Percentiles rank a stretch among this genome's conserved stretches.
Conservation (phyloP, 2,113 vertebrate genomes). For the Ictidomys tridecemlineatus region DNA sequence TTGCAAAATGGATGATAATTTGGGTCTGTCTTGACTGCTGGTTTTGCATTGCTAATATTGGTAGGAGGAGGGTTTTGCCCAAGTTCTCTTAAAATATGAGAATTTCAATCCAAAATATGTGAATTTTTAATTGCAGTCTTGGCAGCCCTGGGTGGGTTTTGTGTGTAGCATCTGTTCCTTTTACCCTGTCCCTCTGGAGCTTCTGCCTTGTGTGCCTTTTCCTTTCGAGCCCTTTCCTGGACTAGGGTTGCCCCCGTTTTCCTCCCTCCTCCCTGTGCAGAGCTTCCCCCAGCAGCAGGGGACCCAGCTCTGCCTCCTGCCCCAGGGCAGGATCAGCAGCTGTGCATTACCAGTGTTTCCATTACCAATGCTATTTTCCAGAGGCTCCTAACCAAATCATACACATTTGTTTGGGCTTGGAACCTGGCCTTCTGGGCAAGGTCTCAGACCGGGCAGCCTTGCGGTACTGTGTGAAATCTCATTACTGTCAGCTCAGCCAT, state of each 20-base stretch:
- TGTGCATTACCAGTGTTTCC: neutral
- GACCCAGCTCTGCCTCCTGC: neutral
- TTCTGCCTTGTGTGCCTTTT: neutral
- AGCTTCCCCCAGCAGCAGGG: neutral
- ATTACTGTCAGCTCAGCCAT: slow-evolving; percentile 38
- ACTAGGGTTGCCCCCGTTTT: neutral
- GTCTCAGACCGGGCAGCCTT: slow-evolving; percentile 38
- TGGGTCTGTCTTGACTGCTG: slow-evolving; percentile 81
- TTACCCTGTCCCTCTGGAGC: slow-evolving; percentile 56
- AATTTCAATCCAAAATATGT: slow-evolving; percentile 83
- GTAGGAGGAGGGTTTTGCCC: slow-evolving; percentile 79
- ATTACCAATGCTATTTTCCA: slow-evolving; percentile 53
- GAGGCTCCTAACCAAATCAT: slow-evolving; percentile 39
- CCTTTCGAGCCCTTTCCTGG: slow-evolving; percentile 51
- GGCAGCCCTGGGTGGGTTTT: slow-evolving; percentile 78
- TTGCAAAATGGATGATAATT: slow-evolving; percentile 84
- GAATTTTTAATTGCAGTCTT: slow-evolving; percentile 83
- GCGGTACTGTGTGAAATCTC: slow-evolving; percentile 56
- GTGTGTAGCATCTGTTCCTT: slow-evolving; percentile 78
- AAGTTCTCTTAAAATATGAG: slow-evolving; percentile 84
- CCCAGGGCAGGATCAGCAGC: neutral
- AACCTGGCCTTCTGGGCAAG: slow-evolving; percentile 42
- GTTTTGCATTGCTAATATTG: slow-evolving; percentile 85
- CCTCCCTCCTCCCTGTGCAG: neutral
- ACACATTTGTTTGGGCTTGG: slow-evolving; percentile 52